Evolutionary conservation across 2,113 vertebrate genomes (phyloP).

Genomic region (Origma solitaria): DNA sequence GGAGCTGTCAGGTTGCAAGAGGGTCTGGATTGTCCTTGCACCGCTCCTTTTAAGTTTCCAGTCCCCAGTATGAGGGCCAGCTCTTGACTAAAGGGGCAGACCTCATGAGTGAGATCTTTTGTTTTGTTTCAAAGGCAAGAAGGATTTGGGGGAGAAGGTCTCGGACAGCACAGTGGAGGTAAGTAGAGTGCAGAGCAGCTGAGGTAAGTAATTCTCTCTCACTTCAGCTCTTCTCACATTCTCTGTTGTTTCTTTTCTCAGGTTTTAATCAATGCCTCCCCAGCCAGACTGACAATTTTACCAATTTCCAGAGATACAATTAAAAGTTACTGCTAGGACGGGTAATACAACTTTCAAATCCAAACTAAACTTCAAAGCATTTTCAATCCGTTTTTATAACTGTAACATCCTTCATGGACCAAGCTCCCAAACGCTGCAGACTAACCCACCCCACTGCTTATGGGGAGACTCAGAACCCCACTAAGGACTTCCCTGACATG

Average conservation of each 20-base stretch:
- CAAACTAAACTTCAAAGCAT: slow-evolving; percentile 70
- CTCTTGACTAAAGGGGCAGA: not conserved
- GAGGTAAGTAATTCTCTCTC: slow-evolving; percentile 74
- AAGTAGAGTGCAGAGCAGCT: slow-evolving; percentile 79
- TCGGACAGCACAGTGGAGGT: slow-evolving; percentile 93
- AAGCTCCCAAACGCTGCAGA: slow-evolving; percentile 55
- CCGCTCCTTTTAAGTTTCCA: not conserved
- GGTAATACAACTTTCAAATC: slow-evolving; percentile 73
- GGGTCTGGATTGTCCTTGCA: not conserved
- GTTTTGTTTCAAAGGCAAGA: slow-evolving; percentile 83
- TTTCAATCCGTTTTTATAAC: slow-evolving; percentile 56
- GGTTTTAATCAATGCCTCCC: slow-evolving; percentile 85
- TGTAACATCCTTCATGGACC: slow-evolving; percentile 67
- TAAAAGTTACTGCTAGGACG: slow-evolving; percentile 84
- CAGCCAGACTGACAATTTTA: slow-evolving; percentile 84
- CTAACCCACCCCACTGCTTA: slow-evolving; percentile 60
- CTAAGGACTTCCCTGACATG: slow-evolving; percentile 37
- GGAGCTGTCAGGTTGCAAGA: not conserved
- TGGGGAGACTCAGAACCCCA: slow-evolving; percentile 42
- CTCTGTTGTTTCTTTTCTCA: slow-evolving; percentile 85
- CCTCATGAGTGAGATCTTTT: not conserved
- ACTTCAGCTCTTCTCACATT: slow-evolving; percentile 78
- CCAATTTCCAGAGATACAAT: slow-evolving; percentile 84
- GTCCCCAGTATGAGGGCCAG: not conserved
- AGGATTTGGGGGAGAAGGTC: slow-evolving; percentile 84